Conservation (phyloP, 2,888 invertebrate genomes). For the Drosophila melanosoma region DNA sequence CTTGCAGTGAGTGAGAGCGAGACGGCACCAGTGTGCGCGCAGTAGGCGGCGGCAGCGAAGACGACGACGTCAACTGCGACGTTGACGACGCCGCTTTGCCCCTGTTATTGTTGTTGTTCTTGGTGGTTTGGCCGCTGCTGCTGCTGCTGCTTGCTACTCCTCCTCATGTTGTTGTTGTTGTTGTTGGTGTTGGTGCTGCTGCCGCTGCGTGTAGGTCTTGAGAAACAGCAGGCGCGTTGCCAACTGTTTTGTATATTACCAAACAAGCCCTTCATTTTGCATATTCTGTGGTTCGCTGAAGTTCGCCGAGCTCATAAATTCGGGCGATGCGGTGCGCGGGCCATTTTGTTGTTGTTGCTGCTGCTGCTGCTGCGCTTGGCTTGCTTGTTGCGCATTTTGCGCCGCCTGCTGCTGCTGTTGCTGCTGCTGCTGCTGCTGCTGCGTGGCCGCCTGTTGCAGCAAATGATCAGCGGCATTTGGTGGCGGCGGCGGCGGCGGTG, state of each 20-base stretch:
- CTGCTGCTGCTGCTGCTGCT: conserved; percentile 74
- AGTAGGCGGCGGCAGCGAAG: conserved; percentile 60
- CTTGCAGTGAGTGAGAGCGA: conserved; percentile 50
- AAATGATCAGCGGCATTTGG: conserved; percentile 85
- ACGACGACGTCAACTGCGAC: conserved; percentile 16
- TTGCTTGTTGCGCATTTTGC: conserved; percentile 83
- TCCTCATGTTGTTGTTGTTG: conserved; percentile 37
- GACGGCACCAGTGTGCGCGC: conserved; percentile 53
- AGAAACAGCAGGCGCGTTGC: conserved; percentile 84
- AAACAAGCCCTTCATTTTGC: conserved; percentile 90
- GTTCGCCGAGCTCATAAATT: conserved; percentile 88
- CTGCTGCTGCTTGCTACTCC: conserved; percentile 28
- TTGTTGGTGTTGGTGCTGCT: conserved; percentile 62
- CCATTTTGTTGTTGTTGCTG: conserved; percentile 85
- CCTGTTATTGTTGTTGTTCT: conserved; percentile 33
- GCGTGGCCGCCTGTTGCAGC: conserved; percentile 77
- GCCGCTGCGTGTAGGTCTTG: conserved; percentile 78
- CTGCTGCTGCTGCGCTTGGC: conserved; percentile 55
- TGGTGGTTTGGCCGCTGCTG: conserved; percentile 12
- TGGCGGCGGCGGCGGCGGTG: conserved; percentile 85
- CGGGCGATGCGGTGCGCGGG: conserved; percentile 91
- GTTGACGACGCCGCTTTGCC: conserved; percentile 41
- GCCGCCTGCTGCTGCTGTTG: conserved; percentile 77
- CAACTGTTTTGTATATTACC: conserved; percentile 87
- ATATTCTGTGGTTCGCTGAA: conserved; percentile 90